Percentiles rank a stretch among this genome's conserved stretches.
Evolutionary conservation across 2,113 vertebrate genomes (phyloP).

Genomic region (Oriolus oriolus): DNA sequence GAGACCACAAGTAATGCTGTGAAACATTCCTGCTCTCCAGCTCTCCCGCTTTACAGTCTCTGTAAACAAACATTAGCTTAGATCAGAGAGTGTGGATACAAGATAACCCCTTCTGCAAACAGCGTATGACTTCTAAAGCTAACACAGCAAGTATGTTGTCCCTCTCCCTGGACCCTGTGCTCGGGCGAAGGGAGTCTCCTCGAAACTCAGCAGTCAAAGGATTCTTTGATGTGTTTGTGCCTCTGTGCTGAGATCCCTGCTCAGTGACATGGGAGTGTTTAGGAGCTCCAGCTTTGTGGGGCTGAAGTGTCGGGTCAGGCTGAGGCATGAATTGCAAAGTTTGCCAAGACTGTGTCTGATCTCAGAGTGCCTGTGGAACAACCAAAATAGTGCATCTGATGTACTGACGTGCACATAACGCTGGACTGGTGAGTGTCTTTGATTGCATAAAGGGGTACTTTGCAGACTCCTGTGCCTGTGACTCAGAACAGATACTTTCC

Average conservation of each 20-base stretch:
- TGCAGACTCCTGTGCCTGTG: conserved; percentile 23
- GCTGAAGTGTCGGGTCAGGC: conserved; percentile 41
- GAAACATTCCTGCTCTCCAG: conserved; percentile 22
- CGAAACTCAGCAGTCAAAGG: conserved; percentile 49
- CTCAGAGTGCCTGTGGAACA: conserved; percentile 50
- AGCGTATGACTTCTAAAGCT: conserved; percentile 43
- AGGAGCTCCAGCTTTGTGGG: background rate
- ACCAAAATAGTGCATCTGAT: conserved; percentile 36
- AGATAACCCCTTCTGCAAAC: conserved; percentile 70
- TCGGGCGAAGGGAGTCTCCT: background rate
- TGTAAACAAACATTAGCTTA: conserved; percentile 55
- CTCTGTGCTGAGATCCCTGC: background rate
- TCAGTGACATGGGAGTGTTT: conserved; percentile 3
- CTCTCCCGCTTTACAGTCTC: conserved; percentile 35
- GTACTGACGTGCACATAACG: background rate
- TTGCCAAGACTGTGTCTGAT: conserved; percentile 59
- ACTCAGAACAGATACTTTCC: conserved; percentile 57
- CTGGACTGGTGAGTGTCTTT: conserved; percentile 16
- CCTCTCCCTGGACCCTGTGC: background rate
- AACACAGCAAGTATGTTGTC: conserved; percentile 52
- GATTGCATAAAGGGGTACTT: conserved; percentile 33
- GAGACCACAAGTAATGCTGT: background rate
- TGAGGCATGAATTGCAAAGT: conserved; percentile 45
- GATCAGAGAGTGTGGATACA: conserved; percentile 60
- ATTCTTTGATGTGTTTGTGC: conserved; percentile 59